Evolutionary conservation across 2,888 invertebrate genomes (phyloP), one percentile per base, ranked within the genome.

Genomic region (Dasysyrphus tricinctus): DNA sequence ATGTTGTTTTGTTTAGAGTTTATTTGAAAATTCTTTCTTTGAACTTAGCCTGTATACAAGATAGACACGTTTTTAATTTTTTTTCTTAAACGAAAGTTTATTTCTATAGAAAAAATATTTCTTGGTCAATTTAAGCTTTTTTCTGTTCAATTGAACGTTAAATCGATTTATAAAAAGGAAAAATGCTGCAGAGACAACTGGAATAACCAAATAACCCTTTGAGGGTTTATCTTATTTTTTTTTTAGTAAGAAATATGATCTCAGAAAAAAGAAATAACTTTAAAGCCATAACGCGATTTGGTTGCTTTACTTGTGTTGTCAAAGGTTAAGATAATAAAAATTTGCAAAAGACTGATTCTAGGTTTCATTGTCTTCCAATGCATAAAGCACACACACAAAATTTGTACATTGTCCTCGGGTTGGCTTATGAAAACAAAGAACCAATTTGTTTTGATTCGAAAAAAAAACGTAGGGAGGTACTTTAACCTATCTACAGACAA

Each of bases 121-220:
- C 42, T 72, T 70, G 80, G 83, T 80, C 80, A 76, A 80, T 80
- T 84, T 80, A 72, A 83, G 63, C 57, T 24, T 75, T 57, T 63
- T 75, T 24, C 39, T 70, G 63, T 84, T 80, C 80, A 75, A 84
- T 84, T 80, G 75, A 65, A 84, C 65, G 57, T 47, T 65, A 67
- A 84, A 84, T 80, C 80, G 80, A 65, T 57, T 75, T 44, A 59
- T n/a, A n/a, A 44, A n/a, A 16, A 44, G 5, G 14, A 11, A 32
- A 47, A 32, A 54, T 54, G 24, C 59, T 80, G 56, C 24, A 65
- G 7, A 11, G 19, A 19, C 16, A 59, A 39, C 51, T 51, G 2
- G 6, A 61, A 12, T 11, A 59, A 59, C 11, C 8, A 29, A 29
- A 0, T 24, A 24, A 24, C 11, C 29, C 54, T 5, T 24, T 5